Base-by-base conservation (phyloP, 2,797 vertebrate genomes). In the Premnoplex brunnescens region DNA sequence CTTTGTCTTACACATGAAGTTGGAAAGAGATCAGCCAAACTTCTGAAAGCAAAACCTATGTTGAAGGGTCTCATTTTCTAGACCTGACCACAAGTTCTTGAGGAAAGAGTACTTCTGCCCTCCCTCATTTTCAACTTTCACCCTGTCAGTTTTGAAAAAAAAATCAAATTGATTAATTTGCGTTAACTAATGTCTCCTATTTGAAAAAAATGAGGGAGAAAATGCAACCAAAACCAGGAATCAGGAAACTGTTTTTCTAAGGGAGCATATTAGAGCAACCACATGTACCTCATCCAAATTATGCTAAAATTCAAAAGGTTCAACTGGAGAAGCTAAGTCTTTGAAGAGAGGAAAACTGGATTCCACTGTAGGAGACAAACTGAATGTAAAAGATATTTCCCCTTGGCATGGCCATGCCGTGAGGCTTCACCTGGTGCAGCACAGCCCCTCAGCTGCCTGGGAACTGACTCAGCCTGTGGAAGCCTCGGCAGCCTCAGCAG, bases 381-480 rank as follows among this genome's bases (percentile, higher is more conserved):
- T 5, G 60, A 41, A 17, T 2, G 43, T 14, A 27, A 60, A 44
- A 1, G 3, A 11, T 23, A 14, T 9, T n/a, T 17, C 20, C 28
- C 26, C 26, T 18, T 81, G 21, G 41, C 75, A 13, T 2, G 9
- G 7, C 46, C 22, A 12, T 20, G 39, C 22, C 51, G 34, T 5
- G 21, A n/a, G 14, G 10, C n/a, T 66, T 67, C 37, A 30, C 28
- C 41, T 27, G 12, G 5, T 23, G 37, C 66, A 34, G 54, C 59
- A 3, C 51, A 16, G 19, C 5, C 37, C 39, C 7, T 36, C 64
- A 34, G 52, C 36, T 27, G 9, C 39, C 30, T 17, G 44, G 56
- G 39, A 43, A 23, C 20, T 0, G 0, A 8, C 22, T 23, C 15
- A 3, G 26, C 3, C 37, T 8, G 1, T 21, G 49, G 36, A 60